A percentile compares a stretch with the other conserved stretches of the same genome.
Conservation (phyloP, 2,113 vertebrate species). For the Hyaena hyaena region DNA sequence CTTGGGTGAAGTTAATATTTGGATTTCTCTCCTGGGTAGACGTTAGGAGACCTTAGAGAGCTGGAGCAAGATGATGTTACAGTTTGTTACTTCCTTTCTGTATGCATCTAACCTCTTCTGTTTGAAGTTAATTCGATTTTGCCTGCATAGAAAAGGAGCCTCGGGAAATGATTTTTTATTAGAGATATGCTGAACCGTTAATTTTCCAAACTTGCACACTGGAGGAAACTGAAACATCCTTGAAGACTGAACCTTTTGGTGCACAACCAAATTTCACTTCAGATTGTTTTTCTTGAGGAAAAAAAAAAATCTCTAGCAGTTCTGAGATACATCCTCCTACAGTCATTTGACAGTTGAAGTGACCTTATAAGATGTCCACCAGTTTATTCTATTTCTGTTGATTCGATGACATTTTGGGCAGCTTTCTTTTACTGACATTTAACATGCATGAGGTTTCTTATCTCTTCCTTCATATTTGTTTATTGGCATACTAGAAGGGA, state of each 20-base stretch:
- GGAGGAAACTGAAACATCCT: constrained; percentile 55
- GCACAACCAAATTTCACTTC: constrained; percentile 56
- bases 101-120: constrained; percentile 58
- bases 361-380: not conserved
- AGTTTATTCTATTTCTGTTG: not conserved
- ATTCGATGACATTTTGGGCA: not conserved
- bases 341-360: constrained; percentile 30
- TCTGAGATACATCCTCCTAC: not conserved
- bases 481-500: not conserved
- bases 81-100: constrained; percentile 53
- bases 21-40: constrained; percentile 41
- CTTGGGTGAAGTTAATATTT: constrained; percentile 59
- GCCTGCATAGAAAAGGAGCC: constrained; percentile 52
- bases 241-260: constrained; percentile 69
- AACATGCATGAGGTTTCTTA: not conserved
- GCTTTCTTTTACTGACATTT: not conserved
- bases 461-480: not conserved
- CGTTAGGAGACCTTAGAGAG: constrained; percentile 46
- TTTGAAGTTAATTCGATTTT: constrained; percentile 77
- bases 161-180: constrained; percentile 68
- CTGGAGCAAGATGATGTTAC: constrained; percentile 17
- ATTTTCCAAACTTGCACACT: constrained; percentile 70
- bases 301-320: constrained; percentile 12
- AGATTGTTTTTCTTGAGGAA: constrained; percentile 54
- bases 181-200: constrained; percentile 70